Percentiles rank a stretch among this genome's conserved stretches.
Conservation (phyloP, 2,888 invertebrate genomes). For the Linyphia triangularis region DNA sequence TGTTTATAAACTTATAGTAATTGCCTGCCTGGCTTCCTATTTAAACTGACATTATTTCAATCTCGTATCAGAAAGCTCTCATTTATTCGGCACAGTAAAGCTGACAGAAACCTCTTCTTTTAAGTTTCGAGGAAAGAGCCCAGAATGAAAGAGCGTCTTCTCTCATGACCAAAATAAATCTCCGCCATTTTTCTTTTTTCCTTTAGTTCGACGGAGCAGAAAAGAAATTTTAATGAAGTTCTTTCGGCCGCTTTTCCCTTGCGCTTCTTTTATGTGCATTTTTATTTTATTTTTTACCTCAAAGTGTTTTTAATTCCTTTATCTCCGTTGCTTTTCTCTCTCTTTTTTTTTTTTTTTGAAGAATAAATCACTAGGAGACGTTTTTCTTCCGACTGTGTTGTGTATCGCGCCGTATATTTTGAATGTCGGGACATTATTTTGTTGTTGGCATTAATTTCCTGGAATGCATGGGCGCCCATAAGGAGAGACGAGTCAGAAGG, state of each 20-base stretch:
- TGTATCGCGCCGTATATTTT: not conserved
- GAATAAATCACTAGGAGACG: not conserved
- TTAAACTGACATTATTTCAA: not conserved
- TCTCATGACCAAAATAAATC: constrained; percentile 54
- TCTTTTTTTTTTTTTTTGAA: not conserved
- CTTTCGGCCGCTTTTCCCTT: constrained; percentile 20
- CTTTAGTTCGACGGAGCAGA: constrained; percentile 1
- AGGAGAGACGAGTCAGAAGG: no score
- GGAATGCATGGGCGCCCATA: not conserved
- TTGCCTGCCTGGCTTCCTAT: not conserved
- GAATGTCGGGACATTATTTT: constrained; percentile 2
- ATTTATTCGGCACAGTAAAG: not conserved
- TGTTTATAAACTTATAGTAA: no score
- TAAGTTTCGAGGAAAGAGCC: constrained; percentile 6
- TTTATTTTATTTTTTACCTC: constrained; percentile 35
- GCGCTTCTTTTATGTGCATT: constrained; percentile 53
- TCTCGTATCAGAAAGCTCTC: no score
- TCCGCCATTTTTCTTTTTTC: constrained; percentile 21
- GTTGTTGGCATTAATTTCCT: not conserved
- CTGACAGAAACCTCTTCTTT: constrained; percentile 19
- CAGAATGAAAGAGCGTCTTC: constrained; percentile 38
- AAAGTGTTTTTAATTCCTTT: constrained; percentile 72
- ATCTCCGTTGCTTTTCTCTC: constrained; percentile 25
- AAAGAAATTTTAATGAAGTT: constrained; percentile 61
- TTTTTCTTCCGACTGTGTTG: not conserved